Evolutionary conservation across 1,140 invertebrate genomes (phyloP).

Genomic region (Neotoxoptera formosana): DNA sequence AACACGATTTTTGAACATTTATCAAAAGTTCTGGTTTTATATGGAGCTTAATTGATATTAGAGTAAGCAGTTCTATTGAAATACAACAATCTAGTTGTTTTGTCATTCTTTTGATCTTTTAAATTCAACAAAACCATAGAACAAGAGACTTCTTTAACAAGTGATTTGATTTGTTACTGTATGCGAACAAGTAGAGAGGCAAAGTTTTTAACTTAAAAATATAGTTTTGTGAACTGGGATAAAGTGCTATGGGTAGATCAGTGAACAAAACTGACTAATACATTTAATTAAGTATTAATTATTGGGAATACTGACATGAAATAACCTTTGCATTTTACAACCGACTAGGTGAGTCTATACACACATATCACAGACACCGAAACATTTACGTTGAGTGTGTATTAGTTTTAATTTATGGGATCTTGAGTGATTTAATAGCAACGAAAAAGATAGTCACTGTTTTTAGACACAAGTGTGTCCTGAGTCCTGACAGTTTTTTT

Average conservation of each 20-base stretch:
- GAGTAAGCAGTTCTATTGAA: background rate
- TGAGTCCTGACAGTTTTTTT: background rate
- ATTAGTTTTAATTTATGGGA: too few species aligned
- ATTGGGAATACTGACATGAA: too few species aligned
- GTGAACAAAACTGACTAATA: too few species aligned
- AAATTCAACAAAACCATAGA: background rate
- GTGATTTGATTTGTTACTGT: too few species aligned
- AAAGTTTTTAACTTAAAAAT: background rate
- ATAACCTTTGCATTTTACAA: background rate
- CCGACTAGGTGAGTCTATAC: background rate
- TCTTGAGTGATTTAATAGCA: background rate
- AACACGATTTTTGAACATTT: background rate
- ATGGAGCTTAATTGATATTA: background rate
- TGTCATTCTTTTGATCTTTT: background rate
- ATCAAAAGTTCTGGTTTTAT: background rate
- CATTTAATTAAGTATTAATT: too few species aligned
- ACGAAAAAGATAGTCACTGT: background rate
- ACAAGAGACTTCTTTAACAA: background rate
- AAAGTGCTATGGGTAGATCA: background rate
- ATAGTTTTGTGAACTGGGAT: background rate
- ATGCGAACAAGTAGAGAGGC: background rate
- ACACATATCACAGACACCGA: background rate
- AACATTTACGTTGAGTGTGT: background rate
- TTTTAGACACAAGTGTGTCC: background rate
- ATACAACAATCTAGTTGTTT: background rate